Conservation (phyloP, 2,797 vertebrate genomes). For the Mallotus villosus region DNA sequence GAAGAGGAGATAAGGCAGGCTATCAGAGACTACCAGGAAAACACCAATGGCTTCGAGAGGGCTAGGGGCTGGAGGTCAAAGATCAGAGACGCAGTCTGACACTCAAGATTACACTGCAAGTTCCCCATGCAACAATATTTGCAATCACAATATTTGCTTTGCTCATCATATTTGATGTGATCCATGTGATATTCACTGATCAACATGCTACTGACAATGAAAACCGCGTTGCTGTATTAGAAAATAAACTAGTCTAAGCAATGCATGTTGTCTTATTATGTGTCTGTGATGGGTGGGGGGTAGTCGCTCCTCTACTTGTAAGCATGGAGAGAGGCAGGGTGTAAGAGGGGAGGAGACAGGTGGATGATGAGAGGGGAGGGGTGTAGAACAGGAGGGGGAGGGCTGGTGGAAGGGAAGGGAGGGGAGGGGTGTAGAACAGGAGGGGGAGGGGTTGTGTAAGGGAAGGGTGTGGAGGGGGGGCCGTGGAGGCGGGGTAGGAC, state of each 20-base stretch:
- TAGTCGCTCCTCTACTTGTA: not conserved
- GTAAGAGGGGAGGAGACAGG: too few species aligned
- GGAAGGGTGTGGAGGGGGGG: slow-evolving; percentile 41
- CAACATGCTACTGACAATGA: too few species aligned
- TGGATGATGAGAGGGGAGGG: not conserved
- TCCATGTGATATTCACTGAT: too few species aligned
- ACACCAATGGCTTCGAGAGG: slow-evolving; percentile 79
- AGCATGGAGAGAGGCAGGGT: not conserved
- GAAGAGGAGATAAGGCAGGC: slow-evolving; percentile 77
- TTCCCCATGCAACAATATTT: too few species aligned
- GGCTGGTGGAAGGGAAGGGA: not conserved
- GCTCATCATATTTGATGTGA: too few species aligned
- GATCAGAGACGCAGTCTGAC: slow-evolving; percentile 66
- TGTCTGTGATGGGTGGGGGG: too few species aligned
- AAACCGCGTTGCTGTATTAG: too few species aligned
- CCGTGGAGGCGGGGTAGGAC: slow-evolving; percentile 29
- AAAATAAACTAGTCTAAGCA: too few species aligned
- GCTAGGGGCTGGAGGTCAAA: slow-evolving; percentile 77
- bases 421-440: not conserved
- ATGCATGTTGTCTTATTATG: too few species aligned
- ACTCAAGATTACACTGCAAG: too few species aligned
- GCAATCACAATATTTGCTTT: too few species aligned
- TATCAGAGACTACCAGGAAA: slow-evolving; percentile 69
- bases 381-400: too few species aligned
- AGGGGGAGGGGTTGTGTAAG: not conserved